phyloP scores from a whole-genome alignment of 2,113 vertebrate species.

The Mystacornis crossleyi region DNA sequence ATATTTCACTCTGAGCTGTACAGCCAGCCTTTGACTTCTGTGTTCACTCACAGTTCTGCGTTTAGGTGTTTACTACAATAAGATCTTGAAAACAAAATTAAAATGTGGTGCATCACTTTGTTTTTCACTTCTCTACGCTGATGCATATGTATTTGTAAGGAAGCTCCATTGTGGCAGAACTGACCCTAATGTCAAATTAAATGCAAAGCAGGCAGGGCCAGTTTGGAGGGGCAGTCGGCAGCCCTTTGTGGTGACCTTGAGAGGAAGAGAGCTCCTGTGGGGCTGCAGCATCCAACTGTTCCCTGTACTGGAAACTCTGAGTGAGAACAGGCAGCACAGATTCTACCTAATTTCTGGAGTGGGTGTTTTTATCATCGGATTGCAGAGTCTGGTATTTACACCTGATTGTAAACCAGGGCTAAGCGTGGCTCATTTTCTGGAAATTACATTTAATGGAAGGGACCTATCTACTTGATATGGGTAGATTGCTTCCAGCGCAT shows the following conservation, averaged over 20 bases:
- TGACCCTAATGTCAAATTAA: background rate
- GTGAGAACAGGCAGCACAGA: background rate
- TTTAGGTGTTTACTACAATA: background rate
- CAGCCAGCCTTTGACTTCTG: background rate
- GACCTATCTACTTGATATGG: background rate
- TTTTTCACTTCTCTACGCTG: background rate
- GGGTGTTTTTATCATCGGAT: background rate
- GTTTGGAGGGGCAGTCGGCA: background rate
- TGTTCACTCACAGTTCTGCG: background rate
- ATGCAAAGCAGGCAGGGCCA: background rate
- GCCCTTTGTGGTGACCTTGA: background rate
- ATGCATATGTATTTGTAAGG: background rate
- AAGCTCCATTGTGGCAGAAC: background rate
- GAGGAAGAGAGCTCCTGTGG: background rate
- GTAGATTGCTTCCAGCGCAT: background rate
- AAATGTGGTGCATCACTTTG: background rate
- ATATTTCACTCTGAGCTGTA: background rate
- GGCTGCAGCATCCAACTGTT: background rate
- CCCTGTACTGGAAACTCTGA: background rate
- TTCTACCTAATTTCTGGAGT: background rate
- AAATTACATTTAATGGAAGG: background rate
- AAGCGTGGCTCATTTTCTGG: background rate
- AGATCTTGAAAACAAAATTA: background rate
- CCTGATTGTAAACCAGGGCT: background rate
- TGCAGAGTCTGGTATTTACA: background rate